A percentile compares a stretch with the other conserved stretches of the same genome.
Conservation (phyloP, 64 coral and sea anemone species). For the Pocillopora damicornis region DNA sequence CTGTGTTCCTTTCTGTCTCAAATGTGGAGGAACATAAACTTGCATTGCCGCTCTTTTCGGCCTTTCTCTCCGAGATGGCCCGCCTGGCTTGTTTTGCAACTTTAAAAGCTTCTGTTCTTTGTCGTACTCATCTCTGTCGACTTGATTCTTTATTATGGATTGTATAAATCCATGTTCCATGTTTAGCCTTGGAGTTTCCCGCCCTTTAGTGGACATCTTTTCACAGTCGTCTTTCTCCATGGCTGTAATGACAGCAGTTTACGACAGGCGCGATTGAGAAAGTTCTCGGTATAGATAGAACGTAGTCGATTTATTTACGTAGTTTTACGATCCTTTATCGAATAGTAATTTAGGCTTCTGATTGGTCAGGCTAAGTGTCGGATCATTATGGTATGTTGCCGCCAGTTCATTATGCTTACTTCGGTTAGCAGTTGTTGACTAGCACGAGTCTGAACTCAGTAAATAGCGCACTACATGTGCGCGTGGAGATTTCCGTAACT, state of each 20-base stretch:
- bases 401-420: conserved; percentile 10
- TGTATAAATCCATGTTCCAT: conserved; percentile 94
- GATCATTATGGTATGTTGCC: conserved; percentile 67
- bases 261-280: not conserved
- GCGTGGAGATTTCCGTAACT: not conserved
- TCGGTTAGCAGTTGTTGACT: not conserved
- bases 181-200: conserved; percentile 52
- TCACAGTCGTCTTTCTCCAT: too few relatives aligned
- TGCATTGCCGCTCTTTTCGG: conserved; percentile 45
- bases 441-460: too few relatives aligned
- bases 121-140: conserved; percentile 91
- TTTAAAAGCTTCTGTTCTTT: conserved; percentile 86
- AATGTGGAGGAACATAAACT: conserved; percentile 85
- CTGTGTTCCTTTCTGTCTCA: conserved; percentile 19
- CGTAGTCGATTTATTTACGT: not conserved
- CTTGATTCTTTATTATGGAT: conserved; percentile 85
- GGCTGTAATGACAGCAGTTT: too few relatives aligned
- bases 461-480: too few relatives aligned
- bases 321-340: not conserved
- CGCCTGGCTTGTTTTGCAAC: conserved; percentile 13
- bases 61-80: conserved; percentile 40
- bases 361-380: conserved; percentile 24
- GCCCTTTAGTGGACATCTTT: conserved; percentile 1
- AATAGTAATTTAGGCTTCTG: not conserved
- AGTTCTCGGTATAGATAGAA: conserved; percentile 12